phyloP scores from a whole-genome alignment of 1,140 invertebrate genomes.

The Brachionus angularis region DNA sequence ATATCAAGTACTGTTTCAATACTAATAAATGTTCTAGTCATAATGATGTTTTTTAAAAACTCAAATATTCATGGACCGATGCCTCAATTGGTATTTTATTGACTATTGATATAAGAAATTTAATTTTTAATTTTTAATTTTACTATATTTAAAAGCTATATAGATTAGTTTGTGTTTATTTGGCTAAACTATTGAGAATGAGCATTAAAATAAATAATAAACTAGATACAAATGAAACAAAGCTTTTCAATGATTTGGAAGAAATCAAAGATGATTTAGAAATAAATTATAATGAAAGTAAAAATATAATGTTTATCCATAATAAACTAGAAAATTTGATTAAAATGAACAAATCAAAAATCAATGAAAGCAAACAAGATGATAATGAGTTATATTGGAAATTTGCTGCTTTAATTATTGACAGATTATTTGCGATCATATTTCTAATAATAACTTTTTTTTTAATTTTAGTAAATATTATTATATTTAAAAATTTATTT shows the following conservation, averaged over 20 bases:
- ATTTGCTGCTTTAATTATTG: slow-evolving; percentile 99
- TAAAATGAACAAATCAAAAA: slow-evolving; percentile 68
- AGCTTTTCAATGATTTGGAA: background rate
- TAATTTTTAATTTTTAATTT: background rate
- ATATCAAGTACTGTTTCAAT: slow-evolving; percentile 99
- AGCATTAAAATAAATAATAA: slow-evolving; percentile 9
- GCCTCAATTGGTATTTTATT: slow-evolving; percentile 96
- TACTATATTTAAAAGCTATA: too few relatives aligned
- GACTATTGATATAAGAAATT: too few relatives aligned
- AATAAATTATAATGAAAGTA: too few relatives aligned
- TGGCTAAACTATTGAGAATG: slow-evolving; percentile 58
- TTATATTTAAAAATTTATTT: slow-evolving; percentile 67
- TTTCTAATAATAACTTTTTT: slow-evolving; percentile 95
- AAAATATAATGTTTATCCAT: too few relatives aligned
- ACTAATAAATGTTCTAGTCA: slow-evolving; percentile 93
- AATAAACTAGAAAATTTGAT: slow-evolving; percentile 90
- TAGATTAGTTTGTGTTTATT: slow-evolving; percentile 19
- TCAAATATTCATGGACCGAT: slow-evolving; percentile 90
- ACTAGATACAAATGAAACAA: background rate
- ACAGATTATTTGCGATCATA: slow-evolving; percentile 95
- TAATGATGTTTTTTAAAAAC: slow-evolving; percentile 98
- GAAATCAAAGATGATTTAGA: background rate
- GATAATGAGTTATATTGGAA: slow-evolving; percentile 77
- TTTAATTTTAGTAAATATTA: slow-evolving; percentile 70
- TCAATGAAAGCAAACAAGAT: slow-evolving; percentile 57